These are phyloP conservation scores for Calcarius lapponicus DNA, from an alignment of 2,797 vertebrate species.

Conservation along the genomic window DNA sequence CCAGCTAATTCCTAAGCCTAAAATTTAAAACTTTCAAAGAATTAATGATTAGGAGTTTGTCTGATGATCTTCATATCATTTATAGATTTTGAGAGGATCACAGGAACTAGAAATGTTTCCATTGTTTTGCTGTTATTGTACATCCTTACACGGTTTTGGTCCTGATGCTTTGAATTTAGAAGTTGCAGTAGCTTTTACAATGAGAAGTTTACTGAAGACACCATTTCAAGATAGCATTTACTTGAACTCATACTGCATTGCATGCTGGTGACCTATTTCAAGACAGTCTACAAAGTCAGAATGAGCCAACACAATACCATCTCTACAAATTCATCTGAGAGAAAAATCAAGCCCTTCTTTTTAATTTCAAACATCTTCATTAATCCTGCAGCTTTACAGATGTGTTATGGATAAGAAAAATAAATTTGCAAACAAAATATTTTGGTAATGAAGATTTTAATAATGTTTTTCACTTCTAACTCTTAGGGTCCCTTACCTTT, in stretches of 20 bases:
- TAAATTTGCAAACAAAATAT: background rate
- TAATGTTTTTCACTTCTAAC: background rate
- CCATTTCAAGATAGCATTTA: background rate
- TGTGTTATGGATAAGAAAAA: background rate
- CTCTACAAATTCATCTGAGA: background rate
- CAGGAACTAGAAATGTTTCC: background rate
- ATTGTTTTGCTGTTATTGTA: background rate
- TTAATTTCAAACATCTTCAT: background rate
- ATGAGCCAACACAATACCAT: background rate
- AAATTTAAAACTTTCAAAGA: background rate
- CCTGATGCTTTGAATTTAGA: background rate
- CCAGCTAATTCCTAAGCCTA: background rate
- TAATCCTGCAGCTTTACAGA: background rate
- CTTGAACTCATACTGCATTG: background rate
- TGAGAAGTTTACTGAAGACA: background rate
- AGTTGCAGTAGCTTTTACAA: background rate
- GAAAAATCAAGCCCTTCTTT: background rate
- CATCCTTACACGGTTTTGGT: background rate
- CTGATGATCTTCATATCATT: background rate
- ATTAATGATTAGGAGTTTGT: background rate
- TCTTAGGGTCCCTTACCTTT: background rate
- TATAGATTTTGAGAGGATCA: background rate
- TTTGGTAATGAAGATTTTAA: background rate
- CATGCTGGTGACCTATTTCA: background rate
- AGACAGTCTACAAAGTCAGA: background rate